Base-by-base conservation (phyloP, 2,888 invertebrate species). In the Operophtera brumata region DNA sequence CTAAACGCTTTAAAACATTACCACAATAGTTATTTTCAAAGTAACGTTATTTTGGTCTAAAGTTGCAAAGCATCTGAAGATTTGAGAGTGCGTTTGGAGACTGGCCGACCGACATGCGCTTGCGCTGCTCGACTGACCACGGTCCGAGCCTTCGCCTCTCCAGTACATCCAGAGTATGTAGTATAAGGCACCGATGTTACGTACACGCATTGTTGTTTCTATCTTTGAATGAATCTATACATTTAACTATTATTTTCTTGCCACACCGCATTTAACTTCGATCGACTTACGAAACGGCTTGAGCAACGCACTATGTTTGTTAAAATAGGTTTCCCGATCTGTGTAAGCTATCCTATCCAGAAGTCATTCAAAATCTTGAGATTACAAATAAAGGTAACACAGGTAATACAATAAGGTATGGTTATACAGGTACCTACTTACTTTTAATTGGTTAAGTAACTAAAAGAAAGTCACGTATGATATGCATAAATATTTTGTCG, bases 201-300 rank as follows among this genome's bases (percentile, higher is more conserved):
- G 79, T 72, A 79, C 76, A 80, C 74, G 77, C 84, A 84, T 86
- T 86, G 82, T 87, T 85, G 84, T 82, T 71, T 59, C 69, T 84
- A 83, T 84, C 80, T 78, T 71, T 70, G 67, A 76, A 75, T 73
- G 70, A 67, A 85, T 85, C 84, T 82, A 78, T 79, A 77, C 77
- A 80, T 61, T 62, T 54, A 56, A 50, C 62, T 58, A 65, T 50
- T 50, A 57, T 62, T 59, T 56, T 57, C 62, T 62, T 62, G 59
- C 65, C 53, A 62, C 62, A 65, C 55, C 26, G 54, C 44, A 48
- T 56, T 64, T 62, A 62, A 52, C 57, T 60, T 50, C 45, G 47
- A 62, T 57, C 54, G 45, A 36, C 51, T 64, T 62, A 53, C 61
- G 54, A 54, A 47, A 59, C 45, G 30, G 6, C 47, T 59, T 59